A percentile compares a stretch with the other conserved stretches of the same genome.
Conservation (phyloP, 2,113 vertebrate species). For the Pontoporia blainvillei region DNA sequence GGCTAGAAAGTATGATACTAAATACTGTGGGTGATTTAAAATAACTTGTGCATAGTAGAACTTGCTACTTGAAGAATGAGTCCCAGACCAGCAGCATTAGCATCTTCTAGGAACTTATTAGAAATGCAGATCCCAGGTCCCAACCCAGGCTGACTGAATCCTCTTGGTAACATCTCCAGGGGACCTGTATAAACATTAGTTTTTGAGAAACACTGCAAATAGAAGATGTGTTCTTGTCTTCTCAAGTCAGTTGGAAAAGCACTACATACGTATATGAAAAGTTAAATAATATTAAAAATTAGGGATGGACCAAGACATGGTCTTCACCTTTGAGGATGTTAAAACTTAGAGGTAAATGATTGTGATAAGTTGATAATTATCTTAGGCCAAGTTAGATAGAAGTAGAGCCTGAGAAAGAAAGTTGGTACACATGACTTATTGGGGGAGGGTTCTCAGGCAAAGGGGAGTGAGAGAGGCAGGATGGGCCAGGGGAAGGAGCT, state of each 20-base stretch:
- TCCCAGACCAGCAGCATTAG: not conserved
- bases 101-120: not conserved
- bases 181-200: not conserved
- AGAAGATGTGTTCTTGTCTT: not conserved
- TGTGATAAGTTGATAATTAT: not conserved
- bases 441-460: not conserved
- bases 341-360: not conserved
- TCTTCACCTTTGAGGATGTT: not conserved
- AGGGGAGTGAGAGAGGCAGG: not conserved
- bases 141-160: not conserved
- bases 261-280: not conserved
- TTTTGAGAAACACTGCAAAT: not conserved
- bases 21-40: not conserved
- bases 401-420: not conserved
- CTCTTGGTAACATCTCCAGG: not conserved
- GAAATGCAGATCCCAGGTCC: not conserved
- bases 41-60: not conserved
- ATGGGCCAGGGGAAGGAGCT: not conserved
- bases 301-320: not conserved
- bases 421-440: not conserved
- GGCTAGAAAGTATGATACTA: not conserved
- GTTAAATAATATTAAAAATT: slow-evolving; percentile 1
- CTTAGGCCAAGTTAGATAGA: not conserved
- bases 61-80: not conserved
- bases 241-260: not conserved